Conservation (phyloP, 1,140 invertebrate genomes). For the Vollenhovia emeryi region DNA sequence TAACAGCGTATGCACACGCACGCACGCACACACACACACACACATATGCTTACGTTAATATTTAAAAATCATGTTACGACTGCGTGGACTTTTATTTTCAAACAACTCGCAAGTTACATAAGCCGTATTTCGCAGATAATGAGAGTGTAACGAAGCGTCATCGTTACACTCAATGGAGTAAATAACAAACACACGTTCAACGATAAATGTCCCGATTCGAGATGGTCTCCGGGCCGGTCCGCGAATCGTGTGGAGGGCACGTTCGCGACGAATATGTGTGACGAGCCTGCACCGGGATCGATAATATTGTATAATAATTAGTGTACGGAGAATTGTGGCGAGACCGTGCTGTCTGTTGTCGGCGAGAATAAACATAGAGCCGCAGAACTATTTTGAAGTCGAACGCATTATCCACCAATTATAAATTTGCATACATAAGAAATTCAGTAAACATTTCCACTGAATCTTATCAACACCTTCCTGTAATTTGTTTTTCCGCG, state of each 20-base stretch:
- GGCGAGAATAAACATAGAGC: not conserved
- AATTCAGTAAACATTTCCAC: not conserved
- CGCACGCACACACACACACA: no score
- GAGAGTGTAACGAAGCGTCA: not conserved
- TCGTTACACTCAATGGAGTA: slow-evolving; percentile 3
- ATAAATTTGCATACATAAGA: not conserved
- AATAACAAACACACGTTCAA: not conserved
- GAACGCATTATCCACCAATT: not conserved
- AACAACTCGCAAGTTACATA: not conserved
- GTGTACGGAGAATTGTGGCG: slow-evolving; percentile 11
- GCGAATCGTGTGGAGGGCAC: slow-evolving; percentile 25
- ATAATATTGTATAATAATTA: slow-evolving; percentile 54
- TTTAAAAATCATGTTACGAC: not conserved
- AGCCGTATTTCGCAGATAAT: not conserved
- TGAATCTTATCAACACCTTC: no score
- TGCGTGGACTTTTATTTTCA: not conserved
- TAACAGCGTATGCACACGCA: not conserved
- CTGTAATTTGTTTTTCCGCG: not conserved
- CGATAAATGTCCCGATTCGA: not conserved
- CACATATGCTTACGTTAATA: not conserved
- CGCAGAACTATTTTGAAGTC: not conserved
- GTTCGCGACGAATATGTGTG: slow-evolving; percentile 56
- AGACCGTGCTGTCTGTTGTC: slow-evolving; percentile 4
- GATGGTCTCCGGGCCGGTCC: not conserved
- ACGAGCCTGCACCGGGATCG: slow-evolving; percentile 29